Percentiles rank a stretch among this genome's conserved stretches.
phyloP scores from a whole-genome alignment of 2,888 invertebrate genomes.

The Plutella xylostella region DNA sequence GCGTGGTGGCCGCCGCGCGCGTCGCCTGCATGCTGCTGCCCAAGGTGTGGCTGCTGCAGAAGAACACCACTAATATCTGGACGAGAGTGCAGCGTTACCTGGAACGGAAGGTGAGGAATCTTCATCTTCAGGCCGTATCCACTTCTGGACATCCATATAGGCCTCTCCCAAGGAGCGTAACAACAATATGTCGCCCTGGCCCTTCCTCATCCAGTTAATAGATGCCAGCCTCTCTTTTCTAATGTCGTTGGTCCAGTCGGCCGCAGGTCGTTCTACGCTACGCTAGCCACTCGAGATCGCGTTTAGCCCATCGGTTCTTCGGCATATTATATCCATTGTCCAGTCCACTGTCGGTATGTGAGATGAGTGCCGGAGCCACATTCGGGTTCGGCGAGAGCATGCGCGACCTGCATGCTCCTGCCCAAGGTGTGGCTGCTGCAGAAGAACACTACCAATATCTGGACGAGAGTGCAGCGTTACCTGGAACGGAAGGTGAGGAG shows the following conservation, averaged over 20 bases:
- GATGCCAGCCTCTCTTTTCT: no score
- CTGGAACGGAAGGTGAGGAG: constrained; percentile 58
- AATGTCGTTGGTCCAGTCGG: no score
- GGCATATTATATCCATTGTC: no score
- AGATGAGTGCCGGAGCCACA: constrained; percentile 69
- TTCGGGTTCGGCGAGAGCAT: constrained; percentile 80
- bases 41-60: constrained; percentile 75
- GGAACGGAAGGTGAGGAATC: constrained; percentile 1
- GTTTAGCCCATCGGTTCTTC: no score
- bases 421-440: constrained; percentile 78
- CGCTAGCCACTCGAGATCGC: no score
- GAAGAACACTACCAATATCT: constrained; percentile 74
- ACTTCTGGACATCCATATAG: no score
- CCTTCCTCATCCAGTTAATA: no score
- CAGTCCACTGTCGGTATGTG: no score
- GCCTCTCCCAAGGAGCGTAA: no score
- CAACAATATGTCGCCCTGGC: no score
- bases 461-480: constrained; percentile 72
- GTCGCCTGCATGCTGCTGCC: constrained; percentile 78
- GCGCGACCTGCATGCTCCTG: constrained; percentile 73
- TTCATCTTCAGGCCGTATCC: not conserved
- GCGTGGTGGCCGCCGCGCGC: constrained; percentile 73
- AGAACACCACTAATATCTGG: constrained; percentile 76
- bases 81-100: constrained; percentile 45
- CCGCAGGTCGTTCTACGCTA: not conserved